Evolutionary conservation across 1,140 invertebrate genomes (phyloP), one percentile per base, ranked within the genome.

Genomic region (Penaeus indicus): DNA sequence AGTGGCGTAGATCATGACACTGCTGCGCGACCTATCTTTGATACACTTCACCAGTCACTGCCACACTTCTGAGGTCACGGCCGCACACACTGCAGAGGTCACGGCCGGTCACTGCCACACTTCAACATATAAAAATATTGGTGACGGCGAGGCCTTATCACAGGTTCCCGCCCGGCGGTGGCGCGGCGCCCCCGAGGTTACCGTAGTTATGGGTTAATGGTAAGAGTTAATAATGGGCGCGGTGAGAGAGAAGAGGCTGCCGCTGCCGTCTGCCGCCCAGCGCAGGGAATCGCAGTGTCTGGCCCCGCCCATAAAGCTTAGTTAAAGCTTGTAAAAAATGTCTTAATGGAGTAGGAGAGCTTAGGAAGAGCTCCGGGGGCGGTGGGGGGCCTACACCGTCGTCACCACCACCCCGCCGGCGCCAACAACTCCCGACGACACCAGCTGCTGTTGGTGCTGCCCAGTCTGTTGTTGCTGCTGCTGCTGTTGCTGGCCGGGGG

Each of bases 241-340:
- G 80, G 69, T 32, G 67, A 69, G 62, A 64, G 64, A 62, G 63
- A 42, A 64, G 64, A 62, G 63, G 83, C 38, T n/a, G 38, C 67
- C 80, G 69, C 42, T 25, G 72, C 72, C 72, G 27, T 75, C 42
- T 32, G 72, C 72, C 72, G 27, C 79, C 86, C 86, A 83, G 77
- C 47, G 67, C 86, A 67, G 77, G 32, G 77, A 81, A 67, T 67
- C 86, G 38, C 86, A 62, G 79, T 72, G 80, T 79, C 86, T 54
- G 25, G 79, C 42, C 86, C 80, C 80, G 80, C 79, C 86, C 86
- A 83, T 88, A 88, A 88, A 88, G 86, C 86, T 88, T 88, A 88
- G 86, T 88, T 88, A 88, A 88, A 88, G 86, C 86, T 88, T 88
- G 86, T 88, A 88, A 83, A 88, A 88, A 88, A 88, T 88, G 86